Percentiles rank a stretch among this genome's conserved stretches.
Evolutionary conservation across 2,113 vertebrate species (phyloP).

Genomic region (Gavia stellata): DNA sequence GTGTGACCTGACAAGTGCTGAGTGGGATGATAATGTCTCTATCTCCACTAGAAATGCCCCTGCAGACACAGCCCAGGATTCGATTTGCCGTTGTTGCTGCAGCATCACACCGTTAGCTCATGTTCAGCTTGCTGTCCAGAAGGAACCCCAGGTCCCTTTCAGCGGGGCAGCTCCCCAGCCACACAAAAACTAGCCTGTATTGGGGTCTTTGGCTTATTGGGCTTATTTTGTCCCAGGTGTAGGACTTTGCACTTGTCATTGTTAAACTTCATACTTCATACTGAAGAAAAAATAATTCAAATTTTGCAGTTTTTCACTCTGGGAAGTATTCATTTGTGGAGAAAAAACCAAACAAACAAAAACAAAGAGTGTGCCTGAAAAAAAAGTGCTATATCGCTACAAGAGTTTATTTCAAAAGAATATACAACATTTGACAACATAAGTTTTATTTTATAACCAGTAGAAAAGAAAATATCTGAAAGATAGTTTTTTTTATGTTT

Average conservation of each 20-base stretch:
- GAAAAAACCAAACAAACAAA: neutral
- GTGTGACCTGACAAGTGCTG: neutral
- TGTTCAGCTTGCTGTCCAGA: neutral
- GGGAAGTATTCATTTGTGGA: neutral
- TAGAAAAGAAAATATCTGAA: neutral
- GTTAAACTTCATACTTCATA: neutral
- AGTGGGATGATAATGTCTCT: neutral
- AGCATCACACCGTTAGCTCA: neutral
- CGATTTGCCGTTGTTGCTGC: rapidly evolving
- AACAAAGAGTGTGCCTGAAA: neutral
- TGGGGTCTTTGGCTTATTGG: neutral
- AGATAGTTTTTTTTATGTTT: neutral
- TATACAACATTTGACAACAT: neutral
- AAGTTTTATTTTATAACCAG: neutral
- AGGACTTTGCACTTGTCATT: neutral
- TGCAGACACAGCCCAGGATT: neutral
- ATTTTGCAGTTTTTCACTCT: neutral
- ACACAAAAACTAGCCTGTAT: neutral
- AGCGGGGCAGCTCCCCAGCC: neutral
- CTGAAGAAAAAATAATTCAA: neutral
- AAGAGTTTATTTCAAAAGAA: neutral
- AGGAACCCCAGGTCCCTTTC: neutral
- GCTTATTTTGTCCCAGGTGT: neutral
- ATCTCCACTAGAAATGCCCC: rapidly evolving
- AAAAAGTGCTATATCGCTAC: neutral